A percentile compares a stretch with the other conserved stretches of the same genome.
Evolutionary conservation across 2,113 vertebrate species (phyloP).

Genomic region (Corythornis cristatus): DNA sequence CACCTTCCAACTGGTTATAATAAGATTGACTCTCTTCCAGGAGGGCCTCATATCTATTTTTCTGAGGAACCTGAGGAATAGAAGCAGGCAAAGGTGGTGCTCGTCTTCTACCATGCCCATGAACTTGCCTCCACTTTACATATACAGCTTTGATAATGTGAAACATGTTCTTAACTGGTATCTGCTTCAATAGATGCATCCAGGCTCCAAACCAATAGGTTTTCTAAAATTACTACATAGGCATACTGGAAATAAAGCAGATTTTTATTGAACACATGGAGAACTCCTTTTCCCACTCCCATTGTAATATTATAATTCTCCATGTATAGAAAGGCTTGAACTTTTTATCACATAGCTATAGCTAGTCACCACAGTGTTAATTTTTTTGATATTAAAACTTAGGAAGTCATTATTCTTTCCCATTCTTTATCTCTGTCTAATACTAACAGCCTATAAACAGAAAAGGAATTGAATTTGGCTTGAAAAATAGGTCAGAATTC

Average conservation of each 20-base stretch:
- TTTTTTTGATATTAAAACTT: not conserved
- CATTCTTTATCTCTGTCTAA: not conserved
- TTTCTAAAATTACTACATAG: not conserved
- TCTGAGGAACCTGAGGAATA: too few species aligned
- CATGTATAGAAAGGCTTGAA: not conserved
- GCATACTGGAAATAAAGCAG: not conserved
- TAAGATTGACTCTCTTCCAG: too few species aligned
- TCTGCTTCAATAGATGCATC: not conserved
- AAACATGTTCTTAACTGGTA: not conserved
- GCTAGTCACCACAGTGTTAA: not conserved
- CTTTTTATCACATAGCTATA: not conserved
- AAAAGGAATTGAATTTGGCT: not conserved
- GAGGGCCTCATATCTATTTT: too few species aligned
- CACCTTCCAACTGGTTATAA: too few species aligned
- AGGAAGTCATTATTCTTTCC: not conserved
- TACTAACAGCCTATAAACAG: not conserved
- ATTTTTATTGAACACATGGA: not conserved
- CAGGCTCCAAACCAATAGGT: not conserved
- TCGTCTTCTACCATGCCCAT: too few species aligned
- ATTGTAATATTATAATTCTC: not conserved
- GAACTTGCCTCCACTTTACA: too few species aligned
- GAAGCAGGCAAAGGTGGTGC: too few species aligned
- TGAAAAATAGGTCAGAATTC: constrained; percentile 8
- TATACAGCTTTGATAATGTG: not conserved
- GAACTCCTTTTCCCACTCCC: not conserved